Conservation (phyloP, 2,888 invertebrate species). For the Cantharis nigra region DNA sequence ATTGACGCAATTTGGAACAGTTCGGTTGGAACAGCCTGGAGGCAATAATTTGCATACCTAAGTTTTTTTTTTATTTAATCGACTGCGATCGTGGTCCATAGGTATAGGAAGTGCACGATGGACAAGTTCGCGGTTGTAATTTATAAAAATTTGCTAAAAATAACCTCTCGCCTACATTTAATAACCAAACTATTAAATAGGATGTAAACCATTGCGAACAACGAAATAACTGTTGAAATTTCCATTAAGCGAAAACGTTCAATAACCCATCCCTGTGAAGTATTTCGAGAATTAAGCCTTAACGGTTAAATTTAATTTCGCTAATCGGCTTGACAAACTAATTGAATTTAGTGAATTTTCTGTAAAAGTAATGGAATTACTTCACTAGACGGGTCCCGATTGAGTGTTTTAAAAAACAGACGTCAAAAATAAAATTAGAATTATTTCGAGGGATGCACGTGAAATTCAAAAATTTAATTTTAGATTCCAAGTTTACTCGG, state of each 20-base stretch:
- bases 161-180: slow-evolving; percentile 9
- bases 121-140: background rate
- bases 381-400: background rate
- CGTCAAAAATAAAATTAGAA: background rate
- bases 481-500: background rate
- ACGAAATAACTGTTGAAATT: slow-evolving; percentile 5
- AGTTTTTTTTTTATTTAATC: background rate
- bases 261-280: background rate
- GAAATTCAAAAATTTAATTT: background rate
- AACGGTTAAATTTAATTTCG: background rate
- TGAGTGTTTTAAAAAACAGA: background rate
- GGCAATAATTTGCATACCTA: background rate
- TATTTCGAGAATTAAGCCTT: background rate
- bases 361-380: background rate
- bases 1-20: background rate
- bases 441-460: background rate
- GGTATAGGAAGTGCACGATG: background rate
- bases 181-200: slow-evolving; percentile 3
- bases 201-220: background rate
- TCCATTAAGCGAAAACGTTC: background rate
- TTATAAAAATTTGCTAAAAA: slow-evolving; percentile 1
- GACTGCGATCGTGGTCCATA: background rate
- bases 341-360: background rate
- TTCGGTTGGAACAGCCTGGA: background rate
- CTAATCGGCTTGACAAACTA: background rate